phyloP scores from a whole-genome alignment of 2,797 vertebrate species.

The Orestias chungarensis region DNA sequence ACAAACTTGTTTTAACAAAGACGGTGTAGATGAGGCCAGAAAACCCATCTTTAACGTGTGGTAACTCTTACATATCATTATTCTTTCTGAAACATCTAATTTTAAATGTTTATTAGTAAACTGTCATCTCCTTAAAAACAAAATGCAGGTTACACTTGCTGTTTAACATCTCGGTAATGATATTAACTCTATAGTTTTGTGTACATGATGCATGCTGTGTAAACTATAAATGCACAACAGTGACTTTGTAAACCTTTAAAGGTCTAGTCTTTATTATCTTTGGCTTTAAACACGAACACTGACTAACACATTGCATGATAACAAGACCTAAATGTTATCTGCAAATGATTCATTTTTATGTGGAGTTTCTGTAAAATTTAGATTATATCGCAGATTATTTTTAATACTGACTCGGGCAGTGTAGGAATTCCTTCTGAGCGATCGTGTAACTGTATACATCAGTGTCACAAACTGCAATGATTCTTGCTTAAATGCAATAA shows the following conservation, averaged over 20 bases:
- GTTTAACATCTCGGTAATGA: conserved; percentile 22
- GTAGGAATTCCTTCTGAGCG: conserved; percentile 17
- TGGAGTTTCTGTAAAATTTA: conserved; percentile 39
- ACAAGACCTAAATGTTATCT: conserved; percentile 32
- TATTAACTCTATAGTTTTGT: conserved; percentile 37
- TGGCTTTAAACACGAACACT: conserved; percentile 60
- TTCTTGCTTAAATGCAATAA: conserved; percentile 70
- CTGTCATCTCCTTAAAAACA: not conserved
- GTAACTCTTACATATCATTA: conserved; percentile 20
- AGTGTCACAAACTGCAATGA: conserved; percentile 52
- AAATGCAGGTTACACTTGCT: conserved; percentile 1
- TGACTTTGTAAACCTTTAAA: conserved; percentile 21
- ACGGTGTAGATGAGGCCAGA: conserved; percentile 18
- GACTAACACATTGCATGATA: conserved; percentile 62
- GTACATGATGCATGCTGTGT: conserved; percentile 60
- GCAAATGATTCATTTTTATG: conserved; percentile 16
- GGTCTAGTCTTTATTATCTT: conserved; percentile 14
- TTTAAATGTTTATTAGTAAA: not conserved
- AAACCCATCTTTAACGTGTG: not conserved
- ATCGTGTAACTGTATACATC: conserved; percentile 52
- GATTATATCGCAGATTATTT: conserved; percentile 48
- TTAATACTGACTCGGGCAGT: conserved; percentile 37
- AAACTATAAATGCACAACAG: conserved; percentile 29
- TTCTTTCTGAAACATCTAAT: conserved; percentile 2
- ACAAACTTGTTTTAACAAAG: not conserved